Percentiles rank a stretch among this genome's conserved stretches.
These are phyloP conservation scores for Dipodomys ordii DNA, from an alignment of 2,113 vertebrate species.

Conservation along the genomic window DNA sequence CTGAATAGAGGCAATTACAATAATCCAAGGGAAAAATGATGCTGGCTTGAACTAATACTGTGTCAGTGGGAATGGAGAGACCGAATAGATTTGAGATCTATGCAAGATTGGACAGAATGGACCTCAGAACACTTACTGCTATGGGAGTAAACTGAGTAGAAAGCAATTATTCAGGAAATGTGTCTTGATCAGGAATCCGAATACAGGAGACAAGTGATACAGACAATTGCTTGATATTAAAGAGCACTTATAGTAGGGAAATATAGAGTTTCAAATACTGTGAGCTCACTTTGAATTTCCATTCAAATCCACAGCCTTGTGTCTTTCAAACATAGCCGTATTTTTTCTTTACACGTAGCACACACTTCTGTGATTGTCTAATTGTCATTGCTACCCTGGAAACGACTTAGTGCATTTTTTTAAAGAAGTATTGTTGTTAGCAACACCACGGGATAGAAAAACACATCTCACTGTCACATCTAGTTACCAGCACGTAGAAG, in stretches of 20 bases:
- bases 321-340: background rate
- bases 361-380: background rate
- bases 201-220: background rate
- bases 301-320: background rate
- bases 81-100: background rate
- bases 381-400: background rate
- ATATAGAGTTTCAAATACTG: background rate
- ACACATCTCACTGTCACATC: background rate
- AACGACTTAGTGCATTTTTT: background rate
- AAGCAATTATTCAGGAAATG: conserved; percentile 34
- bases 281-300: background rate
- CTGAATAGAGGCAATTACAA: conserved; percentile 66
- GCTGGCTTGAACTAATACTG: background rate
- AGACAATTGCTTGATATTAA: background rate
- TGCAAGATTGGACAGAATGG: background rate
- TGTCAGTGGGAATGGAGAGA: background rate
- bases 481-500: background rate
- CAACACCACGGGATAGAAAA: background rate
- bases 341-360: background rate
- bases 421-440: background rate
- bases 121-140: background rate
- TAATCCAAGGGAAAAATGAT: conserved; percentile 46
- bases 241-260: background rate
- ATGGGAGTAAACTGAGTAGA: background rate
- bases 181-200: conserved; percentile 38